phyloP scores from a whole-genome alignment of 1,140 invertebrate genomes.

The Platorchestia sp. region DNA sequence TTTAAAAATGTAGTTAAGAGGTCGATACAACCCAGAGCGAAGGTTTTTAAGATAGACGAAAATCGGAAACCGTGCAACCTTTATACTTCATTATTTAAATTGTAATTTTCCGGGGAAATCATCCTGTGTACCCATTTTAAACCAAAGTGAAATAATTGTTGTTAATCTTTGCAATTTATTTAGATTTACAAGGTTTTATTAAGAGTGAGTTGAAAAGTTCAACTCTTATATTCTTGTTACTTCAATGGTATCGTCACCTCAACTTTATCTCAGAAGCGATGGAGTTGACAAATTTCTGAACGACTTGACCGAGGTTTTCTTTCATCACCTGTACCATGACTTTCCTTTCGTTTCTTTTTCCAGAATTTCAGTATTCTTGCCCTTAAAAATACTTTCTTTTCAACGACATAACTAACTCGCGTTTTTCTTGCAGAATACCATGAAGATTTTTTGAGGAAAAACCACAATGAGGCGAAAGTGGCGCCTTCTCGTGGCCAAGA shows the following conservation, averaged over 20 bases:
- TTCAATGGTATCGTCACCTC: too few species aligned
- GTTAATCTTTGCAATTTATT: background rate
- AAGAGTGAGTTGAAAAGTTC: too few species aligned
- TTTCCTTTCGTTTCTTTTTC: background rate
- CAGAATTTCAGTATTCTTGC: background rate
- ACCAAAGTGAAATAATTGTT: too few species aligned
- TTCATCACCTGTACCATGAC: background rate
- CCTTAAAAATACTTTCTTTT: background rate
- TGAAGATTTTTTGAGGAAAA: background rate
- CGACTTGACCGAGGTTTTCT: background rate
- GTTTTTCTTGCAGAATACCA: background rate
- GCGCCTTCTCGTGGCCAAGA: conserved; percentile 19
- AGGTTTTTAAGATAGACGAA: background rate
- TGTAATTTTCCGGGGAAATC: too few species aligned
- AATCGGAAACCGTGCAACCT: too few species aligned
- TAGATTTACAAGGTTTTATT: too few species aligned
- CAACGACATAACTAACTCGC: background rate
- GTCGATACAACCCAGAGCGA: background rate
- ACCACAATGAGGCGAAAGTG: background rate
- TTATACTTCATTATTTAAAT: too few species aligned
- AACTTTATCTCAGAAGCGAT: too few species aligned
- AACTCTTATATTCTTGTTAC: too few species aligned
- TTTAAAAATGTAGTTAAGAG: too few species aligned
- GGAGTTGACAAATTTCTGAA: too few species aligned
- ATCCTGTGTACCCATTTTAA: too few species aligned